Conservation (phyloP, 2,797 vertebrate genomes). For the Dipus sagitta region DNA sequence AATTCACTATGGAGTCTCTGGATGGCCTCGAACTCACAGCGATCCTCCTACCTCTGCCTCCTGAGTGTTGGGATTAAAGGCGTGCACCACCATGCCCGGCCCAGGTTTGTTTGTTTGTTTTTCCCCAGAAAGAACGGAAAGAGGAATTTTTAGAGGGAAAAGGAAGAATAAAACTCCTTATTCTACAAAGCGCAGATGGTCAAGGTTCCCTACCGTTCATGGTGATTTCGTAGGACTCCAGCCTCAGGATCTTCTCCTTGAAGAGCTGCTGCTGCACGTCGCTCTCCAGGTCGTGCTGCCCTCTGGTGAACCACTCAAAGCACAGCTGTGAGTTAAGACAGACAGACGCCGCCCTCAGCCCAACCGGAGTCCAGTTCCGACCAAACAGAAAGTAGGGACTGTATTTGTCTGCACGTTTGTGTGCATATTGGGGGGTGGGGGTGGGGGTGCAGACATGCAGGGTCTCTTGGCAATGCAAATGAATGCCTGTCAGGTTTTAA, state of each 20-base stretch:
- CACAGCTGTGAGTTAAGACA: conserved; percentile 93
- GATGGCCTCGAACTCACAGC: too few relatives aligned
- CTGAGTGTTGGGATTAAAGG: too few relatives aligned
- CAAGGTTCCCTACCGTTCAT: conserved; percentile 94
- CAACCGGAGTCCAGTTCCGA: conserved; percentile 79
- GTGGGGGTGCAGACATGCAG: too few relatives aligned
- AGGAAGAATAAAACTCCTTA: neutral
- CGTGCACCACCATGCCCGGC: too few relatives aligned
- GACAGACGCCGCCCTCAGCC: conserved; percentile 81
- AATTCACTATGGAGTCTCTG: too few relatives aligned
- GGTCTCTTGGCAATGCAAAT: too few relatives aligned
- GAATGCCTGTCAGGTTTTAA: too few relatives aligned
- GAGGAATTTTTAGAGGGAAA: conserved; percentile 4
- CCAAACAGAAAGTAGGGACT: neutral
- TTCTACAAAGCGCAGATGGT: neutral
- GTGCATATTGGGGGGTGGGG: too few relatives aligned
- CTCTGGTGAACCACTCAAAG: conserved; percentile 99
- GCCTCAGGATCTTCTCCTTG: conserved; percentile 98
- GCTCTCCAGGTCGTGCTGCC: conserved; percentile 98
- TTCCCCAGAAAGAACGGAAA: conserved; percentile 5
- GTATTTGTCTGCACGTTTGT: too few relatives aligned
- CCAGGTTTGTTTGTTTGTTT: too few relatives aligned
- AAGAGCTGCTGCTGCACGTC: conserved; percentile 99
- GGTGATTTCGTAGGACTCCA: conserved; percentile 99
- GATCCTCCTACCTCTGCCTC: too few relatives aligned